Conservation (phyloP, 92 coral and sea anemone genomes). For the Hydrozoanthus gracilis region DNA sequence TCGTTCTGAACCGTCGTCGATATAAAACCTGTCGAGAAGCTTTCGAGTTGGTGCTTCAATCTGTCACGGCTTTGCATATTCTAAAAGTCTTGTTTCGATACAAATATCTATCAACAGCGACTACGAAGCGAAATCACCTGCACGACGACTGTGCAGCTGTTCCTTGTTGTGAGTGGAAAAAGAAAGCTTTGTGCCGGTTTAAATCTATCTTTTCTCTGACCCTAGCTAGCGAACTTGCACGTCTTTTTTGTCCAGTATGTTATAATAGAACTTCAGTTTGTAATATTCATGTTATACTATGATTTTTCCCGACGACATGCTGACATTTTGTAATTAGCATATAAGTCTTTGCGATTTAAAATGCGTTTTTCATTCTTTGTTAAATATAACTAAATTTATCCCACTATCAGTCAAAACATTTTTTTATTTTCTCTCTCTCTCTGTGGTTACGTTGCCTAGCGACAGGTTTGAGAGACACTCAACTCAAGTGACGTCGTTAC, state of each 20-base stretch:
- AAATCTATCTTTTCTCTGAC: slow-evolving; percentile 3
- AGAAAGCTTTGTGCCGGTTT: not conserved
- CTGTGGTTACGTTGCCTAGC: no score
- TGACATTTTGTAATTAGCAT: slow-evolving; percentile 1
- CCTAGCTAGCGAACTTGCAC: slow-evolving; percentile 10
- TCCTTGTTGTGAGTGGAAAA: slow-evolving; percentile 2
- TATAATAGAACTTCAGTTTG: slow-evolving; percentile 1
- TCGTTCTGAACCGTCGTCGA: no score
- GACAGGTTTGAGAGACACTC: no score
- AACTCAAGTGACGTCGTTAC: no score
- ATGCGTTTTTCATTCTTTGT: no score
- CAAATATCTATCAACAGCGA: not conserved
- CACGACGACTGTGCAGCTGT: slow-evolving; percentile 11
- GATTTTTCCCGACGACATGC: slow-evolving; percentile 10
- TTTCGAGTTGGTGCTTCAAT: no score
- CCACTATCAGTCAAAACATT: no score
- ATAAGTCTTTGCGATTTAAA: not conserved
- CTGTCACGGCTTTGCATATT: no score
- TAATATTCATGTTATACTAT: not conserved
- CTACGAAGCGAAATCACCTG: slow-evolving; percentile 4
- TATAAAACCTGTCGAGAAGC: no score
- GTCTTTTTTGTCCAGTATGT: slow-evolving; percentile 7
- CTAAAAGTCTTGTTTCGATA: no score
- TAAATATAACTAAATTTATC: no score
- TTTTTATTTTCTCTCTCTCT: no score